Base-by-base conservation (phyloP, 2,113 vertebrate species). In the Megaceryle maxima region DNA sequence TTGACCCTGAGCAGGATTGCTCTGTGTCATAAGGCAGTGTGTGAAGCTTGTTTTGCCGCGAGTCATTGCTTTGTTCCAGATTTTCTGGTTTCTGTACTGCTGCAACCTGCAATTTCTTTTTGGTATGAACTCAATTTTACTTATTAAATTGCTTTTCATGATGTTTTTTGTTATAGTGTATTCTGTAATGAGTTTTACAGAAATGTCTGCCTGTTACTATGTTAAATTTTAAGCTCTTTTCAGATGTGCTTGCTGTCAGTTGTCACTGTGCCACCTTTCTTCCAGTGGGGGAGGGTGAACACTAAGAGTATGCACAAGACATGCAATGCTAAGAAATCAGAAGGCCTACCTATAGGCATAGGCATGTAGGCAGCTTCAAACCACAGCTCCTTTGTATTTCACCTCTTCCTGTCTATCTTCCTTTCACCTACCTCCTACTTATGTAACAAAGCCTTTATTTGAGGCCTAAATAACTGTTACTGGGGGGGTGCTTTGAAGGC, bases 11-110 rank as follows among this genome's bases (percentile, higher is more conserved):
- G 39, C 11, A 1, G 29, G 11, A 59, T 86, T 57, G 35, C 66
- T 78, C 31, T 39, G 35, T 86, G 83, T 88, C 1, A 16, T 77
- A 59, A 93, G 63, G 70, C 55, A 74, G 63, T 1, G 11, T 33
- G 46, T 43, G 60, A 90, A 62, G 80, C 57, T 92, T 70, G 16
- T 48, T 83, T 78, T 88, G 83, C 83, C 62, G 75, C 33, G 9
- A 93, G 56, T 94, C 90, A 75, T 83, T 1, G 0, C 83, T 96
- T 92, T 94, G 88, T 96, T 96, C 91, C 87, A 67, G 95, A 93
- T 57, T 94, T 96, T 96, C 94, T 96, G 79, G 79, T 96, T 96
- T 67, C 76, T 57, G 0, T 94, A 17, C 73, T 88, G 83, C 86
- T 1, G 3, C 73, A 86, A 62, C 48, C 35, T 78, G 95, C 88